Conservation (phyloP, 2,797 vertebrate genomes). For the Moxostoma hubbsi region DNA sequence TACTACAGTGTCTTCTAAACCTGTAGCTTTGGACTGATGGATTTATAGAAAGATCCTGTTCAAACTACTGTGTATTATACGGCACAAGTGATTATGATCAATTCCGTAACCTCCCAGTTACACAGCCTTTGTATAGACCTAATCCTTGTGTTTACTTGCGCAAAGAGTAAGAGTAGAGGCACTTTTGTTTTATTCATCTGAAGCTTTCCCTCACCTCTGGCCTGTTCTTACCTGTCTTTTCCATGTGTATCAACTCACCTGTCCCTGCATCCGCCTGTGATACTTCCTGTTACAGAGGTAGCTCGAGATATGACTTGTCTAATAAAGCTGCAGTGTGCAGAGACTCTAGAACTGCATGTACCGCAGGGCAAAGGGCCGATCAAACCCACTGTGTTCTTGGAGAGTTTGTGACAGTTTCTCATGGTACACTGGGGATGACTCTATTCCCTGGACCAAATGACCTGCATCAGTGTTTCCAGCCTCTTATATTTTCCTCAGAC, state of each 20-base stretch:
- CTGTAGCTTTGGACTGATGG: background rate
- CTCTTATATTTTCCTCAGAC: slow-evolving; percentile 37
- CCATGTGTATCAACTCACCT: slow-evolving; percentile 69
- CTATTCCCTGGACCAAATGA: slow-evolving; percentile 2
- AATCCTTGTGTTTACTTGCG: slow-evolving; percentile 34
- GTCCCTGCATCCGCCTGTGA: slow-evolving; percentile 52
- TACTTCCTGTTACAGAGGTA: background rate
- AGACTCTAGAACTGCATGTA: background rate
- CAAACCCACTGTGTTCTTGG: background rate
- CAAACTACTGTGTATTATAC: background rate
- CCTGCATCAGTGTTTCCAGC: slow-evolving; percentile 38
- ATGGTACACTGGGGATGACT: background rate
- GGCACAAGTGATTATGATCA: background rate
- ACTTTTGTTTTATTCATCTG: slow-evolving; percentile 36
- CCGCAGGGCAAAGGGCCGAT: background rate
- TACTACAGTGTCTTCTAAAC: background rate
- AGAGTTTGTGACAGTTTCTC: slow-evolving; percentile 6
- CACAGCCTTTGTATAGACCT: slow-evolving; percentile 2
- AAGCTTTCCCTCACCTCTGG: slow-evolving; percentile 15
- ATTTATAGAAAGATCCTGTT: background rate
- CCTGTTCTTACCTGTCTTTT: slow-evolving; percentile 48
- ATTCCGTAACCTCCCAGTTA: background rate
- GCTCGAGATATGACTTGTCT: slow-evolving; percentile 1
- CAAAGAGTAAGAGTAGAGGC: slow-evolving; percentile 13
- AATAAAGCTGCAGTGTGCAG: background rate